phyloP scores from a whole-genome alignment of 1,140 invertebrate species.

The Procambarus clarkii region DNA sequence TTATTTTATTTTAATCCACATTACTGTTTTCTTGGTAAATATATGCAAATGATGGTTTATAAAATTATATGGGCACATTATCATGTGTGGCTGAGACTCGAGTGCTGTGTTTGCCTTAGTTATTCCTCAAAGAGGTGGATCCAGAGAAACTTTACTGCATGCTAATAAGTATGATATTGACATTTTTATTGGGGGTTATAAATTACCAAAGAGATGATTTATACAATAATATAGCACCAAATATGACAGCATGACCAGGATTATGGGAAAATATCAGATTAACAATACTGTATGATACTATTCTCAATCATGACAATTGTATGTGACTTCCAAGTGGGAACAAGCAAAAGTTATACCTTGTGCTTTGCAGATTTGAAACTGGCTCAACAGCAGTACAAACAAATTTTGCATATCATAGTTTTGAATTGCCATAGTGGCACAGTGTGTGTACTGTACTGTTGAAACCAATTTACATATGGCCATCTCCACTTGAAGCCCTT shows the following conservation, averaged over 20 bases:
- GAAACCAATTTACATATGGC: slow-evolving; percentile 14
- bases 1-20: not conserved
- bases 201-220: slow-evolving; percentile 28
- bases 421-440: not conserved
- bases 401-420: slow-evolving; percentile 49
- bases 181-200: not conserved
- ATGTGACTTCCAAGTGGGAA: not conserved
- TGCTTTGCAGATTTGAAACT: slow-evolving; percentile 27
- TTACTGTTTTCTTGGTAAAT: not conserved
- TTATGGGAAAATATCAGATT: slow-evolving; percentile 13
- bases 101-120: slow-evolving; percentile 22
- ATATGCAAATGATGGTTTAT: not conserved
- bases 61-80: not conserved
- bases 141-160: slow-evolving; percentile 6
- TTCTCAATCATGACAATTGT: not conserved
- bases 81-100: not conserved
- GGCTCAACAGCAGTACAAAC: slow-evolving; percentile 52
- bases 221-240: slow-evolving; percentile 17
- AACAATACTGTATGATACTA: not conserved
- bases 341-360: not conserved
- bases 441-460: slow-evolving; percentile 41
- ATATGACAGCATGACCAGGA: not conserved
- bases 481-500: not conserved
- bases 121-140: slow-evolving; percentile 4
- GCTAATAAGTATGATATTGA: not conserved